phyloP scores from a whole-genome alignment of 2,113 vertebrate genomes.

The Glaucomys volans region DNA sequence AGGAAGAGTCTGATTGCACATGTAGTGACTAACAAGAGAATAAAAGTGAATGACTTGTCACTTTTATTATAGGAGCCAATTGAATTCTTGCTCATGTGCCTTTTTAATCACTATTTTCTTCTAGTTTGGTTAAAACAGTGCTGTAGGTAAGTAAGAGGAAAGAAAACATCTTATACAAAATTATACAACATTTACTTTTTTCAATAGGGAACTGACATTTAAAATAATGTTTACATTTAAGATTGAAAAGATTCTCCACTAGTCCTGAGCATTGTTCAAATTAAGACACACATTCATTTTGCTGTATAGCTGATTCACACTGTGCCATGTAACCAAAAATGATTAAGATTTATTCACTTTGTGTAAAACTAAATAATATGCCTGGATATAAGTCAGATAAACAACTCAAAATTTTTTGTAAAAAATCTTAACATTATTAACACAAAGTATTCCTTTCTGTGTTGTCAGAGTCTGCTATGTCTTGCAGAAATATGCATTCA shows the following conservation, averaged over 20 bases:
- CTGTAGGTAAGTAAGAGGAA: not conserved
- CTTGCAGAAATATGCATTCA: not conserved
- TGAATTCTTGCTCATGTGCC: not conserved
- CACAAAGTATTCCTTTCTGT: not conserved
- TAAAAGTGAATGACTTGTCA: not conserved
- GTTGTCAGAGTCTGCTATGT: not conserved
- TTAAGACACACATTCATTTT: constrained; percentile 5
- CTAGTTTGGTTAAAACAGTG: not conserved
- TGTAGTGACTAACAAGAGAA: not conserved
- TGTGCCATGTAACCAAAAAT: not conserved
- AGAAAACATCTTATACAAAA: constrained; percentile 3
- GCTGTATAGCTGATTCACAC: not conserved
- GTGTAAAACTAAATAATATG: not conserved
- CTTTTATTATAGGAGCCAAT: not conserved
- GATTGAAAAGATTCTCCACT: not conserved
- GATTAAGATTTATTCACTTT: not conserved
- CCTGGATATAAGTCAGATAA: not conserved
- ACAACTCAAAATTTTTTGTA: not conserved
- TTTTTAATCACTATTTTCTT: not conserved
- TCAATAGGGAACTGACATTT: not conserved
- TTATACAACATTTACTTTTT: not conserved
- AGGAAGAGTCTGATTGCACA: not conserved
- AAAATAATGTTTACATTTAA: not conserved
- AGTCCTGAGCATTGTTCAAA: not conserved
- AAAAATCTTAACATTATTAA: not conserved